Conservation (phyloP, 2,113 vertebrate species). For the Hippocampus guttulatus region DNA sequence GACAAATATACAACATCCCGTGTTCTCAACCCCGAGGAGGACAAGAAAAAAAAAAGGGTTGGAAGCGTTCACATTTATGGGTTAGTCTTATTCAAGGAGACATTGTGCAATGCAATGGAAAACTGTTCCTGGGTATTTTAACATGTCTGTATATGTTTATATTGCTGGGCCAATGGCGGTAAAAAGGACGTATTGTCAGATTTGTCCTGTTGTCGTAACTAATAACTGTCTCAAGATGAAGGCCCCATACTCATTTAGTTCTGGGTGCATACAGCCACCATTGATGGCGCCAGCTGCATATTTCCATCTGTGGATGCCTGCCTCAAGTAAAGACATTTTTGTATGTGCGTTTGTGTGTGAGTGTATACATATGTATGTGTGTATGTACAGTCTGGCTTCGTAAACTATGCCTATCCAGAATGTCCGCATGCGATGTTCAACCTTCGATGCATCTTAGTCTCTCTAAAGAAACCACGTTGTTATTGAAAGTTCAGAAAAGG, state of each 20-base stretch:
- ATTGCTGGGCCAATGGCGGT: not conserved
- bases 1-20: no score
- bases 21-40: no score
- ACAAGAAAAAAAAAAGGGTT: no score
- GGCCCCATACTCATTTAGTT: not conserved
- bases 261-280: slow-evolving; percentile 50
- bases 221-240: not conserved
- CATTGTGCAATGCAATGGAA: not conserved
- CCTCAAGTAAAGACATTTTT: slow-evolving; percentile 55
- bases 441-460: not conserved
- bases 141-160: not conserved
- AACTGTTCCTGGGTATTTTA: not conserved
- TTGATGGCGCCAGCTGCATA: slow-evolving; percentile 54
- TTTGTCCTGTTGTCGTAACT: not conserved
- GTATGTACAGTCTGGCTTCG: slow-evolving; percentile 11
- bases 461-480: not conserved
- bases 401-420: slow-evolving; percentile 37
- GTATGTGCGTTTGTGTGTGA: slow-evolving; percentile 9
- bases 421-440: not conserved
- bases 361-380: slow-evolving; percentile 33
- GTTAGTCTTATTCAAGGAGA: not conserved
- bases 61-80: not conserved
- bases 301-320: slow-evolving; percentile 38
- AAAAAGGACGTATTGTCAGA: not conserved
- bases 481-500: not conserved